phyloP scores from a whole-genome alignment of 1,140 invertebrate species.

The Drosophila neocordata region DNA sequence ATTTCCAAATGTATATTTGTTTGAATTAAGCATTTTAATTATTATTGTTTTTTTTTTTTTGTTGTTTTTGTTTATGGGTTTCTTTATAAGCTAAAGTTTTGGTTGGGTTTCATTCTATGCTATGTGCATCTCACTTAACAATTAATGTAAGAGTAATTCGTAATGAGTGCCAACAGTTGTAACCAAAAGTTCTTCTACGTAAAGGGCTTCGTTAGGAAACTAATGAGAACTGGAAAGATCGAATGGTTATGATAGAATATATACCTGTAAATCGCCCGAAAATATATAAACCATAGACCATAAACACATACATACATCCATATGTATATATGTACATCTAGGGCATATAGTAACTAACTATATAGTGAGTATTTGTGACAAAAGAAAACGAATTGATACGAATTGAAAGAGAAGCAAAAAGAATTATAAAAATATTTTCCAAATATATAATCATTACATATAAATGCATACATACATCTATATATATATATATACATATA shows the following conservation, averaged over 20 bases:
- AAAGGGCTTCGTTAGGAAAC: no score
- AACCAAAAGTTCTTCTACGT: not conserved
- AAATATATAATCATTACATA: slow-evolving; percentile 24
- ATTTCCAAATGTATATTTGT: no score
- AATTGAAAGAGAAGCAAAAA: slow-evolving; percentile 22
- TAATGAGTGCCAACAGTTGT: slow-evolving; percentile 7
- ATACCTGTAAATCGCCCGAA: not conserved
- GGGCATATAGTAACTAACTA: slow-evolving; percentile 26
- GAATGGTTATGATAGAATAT: not conserved
- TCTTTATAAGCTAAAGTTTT: not conserved
- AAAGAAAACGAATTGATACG: slow-evolving; percentile 4
- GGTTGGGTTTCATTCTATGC: not conserved
- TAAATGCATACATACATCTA: slow-evolving; percentile 19
- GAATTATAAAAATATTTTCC: slow-evolving; percentile 23
- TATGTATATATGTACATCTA: slow-evolving; percentile 20
- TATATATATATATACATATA: slow-evolving; percentile 21
- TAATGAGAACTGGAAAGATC: not conserved
- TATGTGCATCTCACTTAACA: not conserved
- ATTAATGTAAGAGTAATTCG: slow-evolving; percentile 1
- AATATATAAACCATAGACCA: not conserved
- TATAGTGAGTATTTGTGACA: slow-evolving; percentile 15
- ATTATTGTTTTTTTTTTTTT: not conserved
- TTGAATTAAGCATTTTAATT: not conserved
- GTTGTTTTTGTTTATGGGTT: not conserved
- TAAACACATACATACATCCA: slow-evolving; percentile 12